Conservation (phyloP, 2,888 invertebrate genomes). For the Hecatera dysodea region DNA sequence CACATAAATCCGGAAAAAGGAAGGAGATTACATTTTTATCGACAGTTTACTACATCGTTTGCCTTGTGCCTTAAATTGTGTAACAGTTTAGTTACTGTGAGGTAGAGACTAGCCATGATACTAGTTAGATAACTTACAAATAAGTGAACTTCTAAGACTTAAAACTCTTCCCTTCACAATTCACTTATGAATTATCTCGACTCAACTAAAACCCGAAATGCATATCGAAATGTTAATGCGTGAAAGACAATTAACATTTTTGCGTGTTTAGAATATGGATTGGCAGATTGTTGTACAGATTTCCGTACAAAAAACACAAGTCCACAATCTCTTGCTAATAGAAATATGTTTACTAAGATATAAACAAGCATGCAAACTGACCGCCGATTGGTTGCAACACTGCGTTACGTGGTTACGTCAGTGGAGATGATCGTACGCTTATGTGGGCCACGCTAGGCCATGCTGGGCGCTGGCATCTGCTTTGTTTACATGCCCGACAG, state of each 20-base stretch:
- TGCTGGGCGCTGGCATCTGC: conserved; percentile 35
- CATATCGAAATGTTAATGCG: background rate
- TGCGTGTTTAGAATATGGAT: no score
- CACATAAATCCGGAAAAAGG: conserved; percentile 52
- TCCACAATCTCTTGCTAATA: background rate
- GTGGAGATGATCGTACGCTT: conserved; percentile 48
- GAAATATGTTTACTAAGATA: conserved; percentile 39
- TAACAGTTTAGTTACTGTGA: background rate
- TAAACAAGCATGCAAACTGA: conserved; percentile 39
- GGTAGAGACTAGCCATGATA: background rate
- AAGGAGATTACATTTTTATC: conserved; percentile 31
- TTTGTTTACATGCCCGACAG: conserved; percentile 60
- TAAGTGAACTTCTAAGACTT: background rate
- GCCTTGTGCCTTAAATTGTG: background rate
- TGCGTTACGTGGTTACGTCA: conserved; percentile 51
- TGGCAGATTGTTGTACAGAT: background rate
- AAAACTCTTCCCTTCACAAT: background rate
- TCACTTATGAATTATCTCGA: background rate
- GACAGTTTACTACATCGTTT: conserved; percentile 32
- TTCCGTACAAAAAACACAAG: background rate
- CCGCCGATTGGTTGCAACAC: conserved; percentile 59
- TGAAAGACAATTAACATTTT: no score
- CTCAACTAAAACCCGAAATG: background rate
- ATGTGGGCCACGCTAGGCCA: conserved; percentile 50
- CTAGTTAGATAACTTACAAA: background rate